These are phyloP conservation scores for Torymus auratus DNA, from an alignment of 2,888 invertebrate species.

Conservation along the genomic window DNA sequence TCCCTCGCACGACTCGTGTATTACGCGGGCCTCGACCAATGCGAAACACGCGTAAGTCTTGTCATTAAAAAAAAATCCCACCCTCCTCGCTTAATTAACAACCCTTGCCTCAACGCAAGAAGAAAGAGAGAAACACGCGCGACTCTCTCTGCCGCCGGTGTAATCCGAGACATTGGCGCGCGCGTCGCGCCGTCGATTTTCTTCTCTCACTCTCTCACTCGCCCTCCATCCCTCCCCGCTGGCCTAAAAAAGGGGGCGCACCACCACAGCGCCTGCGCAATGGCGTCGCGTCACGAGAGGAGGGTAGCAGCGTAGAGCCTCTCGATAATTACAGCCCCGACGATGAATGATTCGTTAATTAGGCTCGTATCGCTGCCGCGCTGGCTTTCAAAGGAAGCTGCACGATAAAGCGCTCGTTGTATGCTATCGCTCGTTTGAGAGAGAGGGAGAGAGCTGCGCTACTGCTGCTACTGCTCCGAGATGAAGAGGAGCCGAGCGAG, in stretches of 20 bases:
- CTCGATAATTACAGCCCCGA: constrained; percentile 70
- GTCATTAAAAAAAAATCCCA: background rate
- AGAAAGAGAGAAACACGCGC: constrained; percentile 12
- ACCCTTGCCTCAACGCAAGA: background rate
- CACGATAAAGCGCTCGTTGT: constrained; percentile 72
- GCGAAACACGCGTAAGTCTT: constrained; percentile 13
- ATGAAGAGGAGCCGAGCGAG: constrained; percentile 10
- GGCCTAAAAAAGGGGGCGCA: too few relatives aligned
- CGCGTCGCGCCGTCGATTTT: background rate
- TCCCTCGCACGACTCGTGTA: background rate
- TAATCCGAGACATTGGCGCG: too few relatives aligned
- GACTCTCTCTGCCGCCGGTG: constrained; percentile 13
- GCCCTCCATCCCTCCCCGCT: too few relatives aligned
- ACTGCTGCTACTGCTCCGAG: constrained; percentile 27
- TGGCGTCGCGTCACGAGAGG: constrained; percentile 20
- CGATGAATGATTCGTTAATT: constrained; percentile 75
- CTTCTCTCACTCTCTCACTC: too few relatives aligned
- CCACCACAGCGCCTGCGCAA: too few relatives aligned
- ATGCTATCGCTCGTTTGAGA: constrained; percentile 68
- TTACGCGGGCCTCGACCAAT: background rate
- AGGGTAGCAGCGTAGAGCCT: constrained; percentile 61
- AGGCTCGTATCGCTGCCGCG: constrained; percentile 67
- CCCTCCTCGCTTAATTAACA: constrained; percentile 13
- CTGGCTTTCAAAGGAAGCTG: constrained; percentile 68
- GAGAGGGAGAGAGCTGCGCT: constrained; percentile 61